phyloP scores from a whole-genome alignment of 2,797 vertebrate genomes.

The Chiroxiphia lanceolata region DNA sequence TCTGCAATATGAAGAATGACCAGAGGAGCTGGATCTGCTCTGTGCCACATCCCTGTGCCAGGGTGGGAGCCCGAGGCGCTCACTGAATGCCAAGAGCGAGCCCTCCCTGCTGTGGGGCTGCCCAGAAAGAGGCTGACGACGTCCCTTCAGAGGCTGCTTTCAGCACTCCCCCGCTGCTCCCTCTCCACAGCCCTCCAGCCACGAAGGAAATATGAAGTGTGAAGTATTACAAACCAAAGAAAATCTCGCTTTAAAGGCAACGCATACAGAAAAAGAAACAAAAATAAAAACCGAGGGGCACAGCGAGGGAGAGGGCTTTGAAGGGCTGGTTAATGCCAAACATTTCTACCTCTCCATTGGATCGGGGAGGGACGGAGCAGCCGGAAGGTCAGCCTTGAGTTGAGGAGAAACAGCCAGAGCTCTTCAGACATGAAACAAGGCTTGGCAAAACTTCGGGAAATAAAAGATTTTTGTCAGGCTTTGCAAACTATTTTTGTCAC shows the following conservation, averaged over 20 bases:
- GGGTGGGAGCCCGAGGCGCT: neutral
- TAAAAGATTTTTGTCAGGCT: neutral
- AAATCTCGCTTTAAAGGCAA: neutral
- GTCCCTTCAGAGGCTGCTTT: neutral
- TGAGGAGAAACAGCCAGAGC: neutral
- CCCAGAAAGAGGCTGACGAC: neutral
- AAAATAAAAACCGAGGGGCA: neutral
- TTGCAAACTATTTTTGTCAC: constrained; percentile 33
- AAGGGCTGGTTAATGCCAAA: neutral
- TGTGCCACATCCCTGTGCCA: neutral
- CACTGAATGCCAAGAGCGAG: neutral
- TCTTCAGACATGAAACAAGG: neutral
- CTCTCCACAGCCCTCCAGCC: neutral
- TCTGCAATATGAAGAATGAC: neutral
- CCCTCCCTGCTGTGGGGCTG: neutral
- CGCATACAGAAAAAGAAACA: neutral
- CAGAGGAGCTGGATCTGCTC: neutral
- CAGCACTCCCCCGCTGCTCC: neutral
- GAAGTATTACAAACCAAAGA: neutral
- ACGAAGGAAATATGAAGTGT: neutral
- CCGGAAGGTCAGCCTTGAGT: neutral
- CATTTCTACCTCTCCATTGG: neutral
- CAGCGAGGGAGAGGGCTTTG: neutral
- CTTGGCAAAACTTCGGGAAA: constrained; percentile 34
- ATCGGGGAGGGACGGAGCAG: neutral